Percentiles rank a stretch among this genome's conserved stretches.
Conservation (phyloP, 2,888 invertebrate species). For the Nemoura dubitans region DNA sequence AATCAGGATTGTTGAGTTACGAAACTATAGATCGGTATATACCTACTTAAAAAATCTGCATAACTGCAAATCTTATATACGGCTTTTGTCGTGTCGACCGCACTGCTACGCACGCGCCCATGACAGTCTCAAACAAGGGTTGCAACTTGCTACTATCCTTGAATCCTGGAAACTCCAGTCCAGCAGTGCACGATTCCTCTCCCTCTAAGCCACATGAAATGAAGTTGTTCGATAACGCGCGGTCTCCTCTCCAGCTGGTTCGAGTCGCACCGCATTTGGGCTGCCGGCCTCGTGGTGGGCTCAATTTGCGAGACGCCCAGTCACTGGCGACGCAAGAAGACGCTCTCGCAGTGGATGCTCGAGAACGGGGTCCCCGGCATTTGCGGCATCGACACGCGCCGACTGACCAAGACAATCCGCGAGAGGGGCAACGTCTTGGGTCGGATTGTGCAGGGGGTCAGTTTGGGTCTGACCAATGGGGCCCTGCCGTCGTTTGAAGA, state of each 20-base stretch:
- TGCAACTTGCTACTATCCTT: too few relatives aligned
- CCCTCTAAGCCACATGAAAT: too few relatives aligned
- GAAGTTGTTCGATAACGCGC: not conserved
- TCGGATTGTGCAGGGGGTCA: constrained; percentile 64
- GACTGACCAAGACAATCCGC: constrained; percentile 90
- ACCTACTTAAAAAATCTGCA: too few relatives aligned
- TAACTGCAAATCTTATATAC: too few relatives aligned
- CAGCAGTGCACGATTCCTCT: too few relatives aligned
- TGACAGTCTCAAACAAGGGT: too few relatives aligned
- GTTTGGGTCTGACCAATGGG: constrained; percentile 47
- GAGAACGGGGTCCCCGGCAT: constrained; percentile 85
- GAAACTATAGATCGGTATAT: too few relatives aligned
- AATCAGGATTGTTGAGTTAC: too few relatives aligned
- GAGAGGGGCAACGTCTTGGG: constrained; percentile 87
- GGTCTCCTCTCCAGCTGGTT: constrained; percentile 73
- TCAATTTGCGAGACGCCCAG: constrained; percentile 87
- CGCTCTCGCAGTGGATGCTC: constrained; percentile 86
- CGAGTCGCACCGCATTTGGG: constrained; percentile 92
- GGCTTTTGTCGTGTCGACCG: too few relatives aligned
- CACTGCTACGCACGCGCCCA: too few relatives aligned
- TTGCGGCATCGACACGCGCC: constrained; percentile 91
- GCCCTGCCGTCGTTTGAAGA: constrained; percentile 66
- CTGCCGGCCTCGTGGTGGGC: constrained; percentile 89
- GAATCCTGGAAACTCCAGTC: too few relatives aligned
- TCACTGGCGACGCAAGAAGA: constrained; percentile 86